phyloP scores from a whole-genome alignment of 2,113 vertebrate genomes.

The Catharus fuscescens region DNA sequence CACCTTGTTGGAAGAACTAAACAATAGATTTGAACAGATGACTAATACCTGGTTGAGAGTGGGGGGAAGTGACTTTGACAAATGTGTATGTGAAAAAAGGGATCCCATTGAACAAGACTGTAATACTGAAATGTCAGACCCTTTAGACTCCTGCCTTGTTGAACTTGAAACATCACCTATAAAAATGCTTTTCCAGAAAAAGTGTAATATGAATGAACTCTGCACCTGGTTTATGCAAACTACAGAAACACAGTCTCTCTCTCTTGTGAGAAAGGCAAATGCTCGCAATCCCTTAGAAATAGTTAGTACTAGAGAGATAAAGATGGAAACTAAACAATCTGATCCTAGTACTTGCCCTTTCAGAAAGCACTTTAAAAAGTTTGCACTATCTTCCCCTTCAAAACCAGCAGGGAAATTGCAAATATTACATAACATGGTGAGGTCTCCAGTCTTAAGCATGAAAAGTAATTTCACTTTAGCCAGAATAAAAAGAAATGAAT shows the following conservation, averaged over 20 bases:
- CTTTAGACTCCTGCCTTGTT: slow-evolving; percentile 76
- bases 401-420: slow-evolving; percentile 82
- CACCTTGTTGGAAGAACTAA: slow-evolving; percentile 85
- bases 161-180: slow-evolving; percentile 83
- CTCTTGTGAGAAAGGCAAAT: slow-evolving; percentile 90
- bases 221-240: slow-evolving; percentile 98
- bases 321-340: slow-evolving; percentile 75
- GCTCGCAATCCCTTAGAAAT: slow-evolving; percentile 87
- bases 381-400: slow-evolving; percentile 90
- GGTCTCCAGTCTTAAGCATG: slow-evolving; percentile 70
- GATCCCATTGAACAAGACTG: slow-evolving; percentile 47
- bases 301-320: slow-evolving; percentile 81
- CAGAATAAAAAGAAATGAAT: slow-evolving; percentile 75
- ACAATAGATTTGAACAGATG: slow-evolving; percentile 85
- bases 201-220: slow-evolving; percentile 88
- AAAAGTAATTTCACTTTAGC: slow-evolving; percentile 79
- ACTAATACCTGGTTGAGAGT: slow-evolving; percentile 91
- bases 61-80: slow-evolving; percentile 70
- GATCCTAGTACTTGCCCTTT: slow-evolving; percentile 84
- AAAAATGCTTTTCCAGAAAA: slow-evolving; percentile 90
- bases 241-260: slow-evolving; percentile 94
- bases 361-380: slow-evolving; percentile 94
- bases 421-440: slow-evolving; percentile 76
- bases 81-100: slow-evolving; percentile 62
- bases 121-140: slow-evolving; percentile 66